These are phyloP conservation scores for Hydrolagus affinis DNA, from an alignment of 2,113 vertebrate species.

Conservation along the genomic window DNA sequence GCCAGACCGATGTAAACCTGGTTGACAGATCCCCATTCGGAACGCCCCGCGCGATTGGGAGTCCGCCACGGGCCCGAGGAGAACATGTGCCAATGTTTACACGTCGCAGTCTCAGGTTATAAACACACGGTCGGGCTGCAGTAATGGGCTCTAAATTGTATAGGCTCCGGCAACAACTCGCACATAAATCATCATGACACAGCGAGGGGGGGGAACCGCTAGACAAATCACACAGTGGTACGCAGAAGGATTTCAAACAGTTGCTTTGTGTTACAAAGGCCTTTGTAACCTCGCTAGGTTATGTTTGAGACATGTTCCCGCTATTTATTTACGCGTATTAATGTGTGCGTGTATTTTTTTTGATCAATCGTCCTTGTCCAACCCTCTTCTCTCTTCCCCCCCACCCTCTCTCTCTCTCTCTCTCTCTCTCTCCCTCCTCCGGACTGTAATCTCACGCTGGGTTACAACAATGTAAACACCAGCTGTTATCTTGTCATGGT, in stretches of 20 bases:
- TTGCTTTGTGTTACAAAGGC: slow-evolving; percentile 9
- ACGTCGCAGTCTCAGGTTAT: not conserved
- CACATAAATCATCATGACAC: slow-evolving; percentile 28
- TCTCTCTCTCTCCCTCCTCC: not conserved
- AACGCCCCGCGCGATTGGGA: not conserved
- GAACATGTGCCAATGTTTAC: not conserved
- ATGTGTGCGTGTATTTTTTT: not conserved
- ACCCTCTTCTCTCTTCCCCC: not conserved
- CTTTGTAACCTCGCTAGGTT: slow-evolving; percentile 15
- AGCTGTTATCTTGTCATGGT: too few species aligned
- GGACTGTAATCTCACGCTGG: too few species aligned
- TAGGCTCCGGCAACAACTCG: not conserved
- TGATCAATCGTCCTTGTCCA: not conserved
- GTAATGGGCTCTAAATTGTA: slow-evolving; percentile 28
- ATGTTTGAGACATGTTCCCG: slow-evolving; percentile 19
- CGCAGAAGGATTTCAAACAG: slow-evolving; percentile 18
- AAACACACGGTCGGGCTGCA: slow-evolving; percentile 7
- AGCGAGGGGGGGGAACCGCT: slow-evolving; percentile 1
- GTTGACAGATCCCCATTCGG: too few species aligned
- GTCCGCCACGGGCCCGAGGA: not conserved
- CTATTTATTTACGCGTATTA: slow-evolving; percentile 3
- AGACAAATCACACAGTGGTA: not conserved
- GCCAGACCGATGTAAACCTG: not conserved
- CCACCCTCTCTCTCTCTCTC: not conserved
- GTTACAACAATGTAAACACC: too few species aligned